phyloP scores from a whole-genome alignment of 2,797 vertebrate species.

The Rallus crepitans region DNA sequence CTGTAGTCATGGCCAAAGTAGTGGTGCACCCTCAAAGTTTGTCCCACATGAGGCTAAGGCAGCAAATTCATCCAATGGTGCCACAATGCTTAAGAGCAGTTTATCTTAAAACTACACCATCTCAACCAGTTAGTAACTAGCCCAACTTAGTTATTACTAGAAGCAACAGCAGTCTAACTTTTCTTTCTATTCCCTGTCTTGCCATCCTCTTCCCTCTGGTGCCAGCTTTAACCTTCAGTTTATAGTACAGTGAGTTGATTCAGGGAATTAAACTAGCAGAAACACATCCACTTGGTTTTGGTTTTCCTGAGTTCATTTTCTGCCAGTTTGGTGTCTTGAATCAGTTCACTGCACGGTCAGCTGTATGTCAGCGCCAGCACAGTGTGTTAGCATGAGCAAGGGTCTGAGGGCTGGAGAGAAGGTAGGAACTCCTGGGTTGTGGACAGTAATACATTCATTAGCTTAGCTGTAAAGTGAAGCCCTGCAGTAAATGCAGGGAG shows the following conservation, averaged over 20 bases:
- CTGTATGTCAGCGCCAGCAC: rapidly evolving
- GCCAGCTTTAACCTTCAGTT: not conserved
- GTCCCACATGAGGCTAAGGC: not conserved
- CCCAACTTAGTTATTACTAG: not conserved
- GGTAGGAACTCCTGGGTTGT: rapidly evolving
- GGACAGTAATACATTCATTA: not conserved
- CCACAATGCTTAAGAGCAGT: not conserved
- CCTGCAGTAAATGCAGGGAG: rapidly evolving
- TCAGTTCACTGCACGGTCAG: not conserved
- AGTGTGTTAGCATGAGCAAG: rapidly evolving
- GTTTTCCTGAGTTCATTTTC: not conserved
- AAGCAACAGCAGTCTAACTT: not conserved
- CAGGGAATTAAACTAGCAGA: not conserved
- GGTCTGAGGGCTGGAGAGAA: not conserved
- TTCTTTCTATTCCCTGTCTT: not conserved
- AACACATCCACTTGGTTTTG: not conserved
- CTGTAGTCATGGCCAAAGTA: rapidly evolving
- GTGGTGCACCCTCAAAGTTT: not conserved
- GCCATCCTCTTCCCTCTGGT: not conserved
- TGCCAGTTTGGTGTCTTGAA: not conserved
- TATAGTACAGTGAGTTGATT: not conserved
- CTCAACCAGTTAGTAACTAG: not conserved
- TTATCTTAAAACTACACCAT: not conserved
- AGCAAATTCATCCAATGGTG: not conserved
- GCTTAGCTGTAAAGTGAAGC: not conserved